A percentile compares a stretch with the other conserved stretches of the same genome.
phyloP scores from a whole-genome alignment of 2,797 vertebrate species.

The Myotis planiceps region DNA sequence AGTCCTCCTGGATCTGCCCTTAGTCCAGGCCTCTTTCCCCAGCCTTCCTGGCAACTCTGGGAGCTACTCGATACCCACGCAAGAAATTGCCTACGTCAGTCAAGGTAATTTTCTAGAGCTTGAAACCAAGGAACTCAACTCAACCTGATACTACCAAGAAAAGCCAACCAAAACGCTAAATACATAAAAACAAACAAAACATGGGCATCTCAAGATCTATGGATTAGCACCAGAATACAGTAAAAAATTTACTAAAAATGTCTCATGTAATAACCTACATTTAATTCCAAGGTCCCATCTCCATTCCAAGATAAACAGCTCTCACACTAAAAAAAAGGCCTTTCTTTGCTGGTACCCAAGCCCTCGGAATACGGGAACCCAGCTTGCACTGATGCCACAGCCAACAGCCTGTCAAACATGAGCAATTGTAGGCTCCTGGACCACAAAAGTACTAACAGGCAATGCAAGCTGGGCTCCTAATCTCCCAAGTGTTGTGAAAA shows the following conservation, averaged over 20 bases:
- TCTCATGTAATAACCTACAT: background rate
- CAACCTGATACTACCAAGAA: background rate
- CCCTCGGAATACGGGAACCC: background rate
- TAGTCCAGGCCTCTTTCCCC: background rate
- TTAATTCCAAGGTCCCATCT: constrained; percentile 23
- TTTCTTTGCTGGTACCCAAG: background rate
- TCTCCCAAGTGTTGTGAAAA: constrained; percentile 5
- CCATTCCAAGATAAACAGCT: background rate
- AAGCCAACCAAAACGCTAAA: background rate
- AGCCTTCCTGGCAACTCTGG: background rate
- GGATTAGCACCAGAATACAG: background rate
- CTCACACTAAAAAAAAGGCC: background rate
- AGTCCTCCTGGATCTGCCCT: too few species aligned
- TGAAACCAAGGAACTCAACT: background rate
- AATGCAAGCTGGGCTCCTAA: background rate
- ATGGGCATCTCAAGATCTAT: background rate
- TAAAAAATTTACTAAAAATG: constrained; percentile 18
- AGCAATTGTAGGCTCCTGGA: background rate
- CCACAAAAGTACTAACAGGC: background rate
- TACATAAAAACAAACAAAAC: background rate
- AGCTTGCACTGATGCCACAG: background rate
- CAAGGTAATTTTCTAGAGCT: background rate
- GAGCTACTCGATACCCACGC: background rate
- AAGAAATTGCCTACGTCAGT: background rate
- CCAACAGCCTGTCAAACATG: background rate